Evolutionary conservation across 2,888 invertebrate genomes (phyloP), one percentile per base, ranked within the genome.

Genomic region (Drosophila monieri): DNA sequence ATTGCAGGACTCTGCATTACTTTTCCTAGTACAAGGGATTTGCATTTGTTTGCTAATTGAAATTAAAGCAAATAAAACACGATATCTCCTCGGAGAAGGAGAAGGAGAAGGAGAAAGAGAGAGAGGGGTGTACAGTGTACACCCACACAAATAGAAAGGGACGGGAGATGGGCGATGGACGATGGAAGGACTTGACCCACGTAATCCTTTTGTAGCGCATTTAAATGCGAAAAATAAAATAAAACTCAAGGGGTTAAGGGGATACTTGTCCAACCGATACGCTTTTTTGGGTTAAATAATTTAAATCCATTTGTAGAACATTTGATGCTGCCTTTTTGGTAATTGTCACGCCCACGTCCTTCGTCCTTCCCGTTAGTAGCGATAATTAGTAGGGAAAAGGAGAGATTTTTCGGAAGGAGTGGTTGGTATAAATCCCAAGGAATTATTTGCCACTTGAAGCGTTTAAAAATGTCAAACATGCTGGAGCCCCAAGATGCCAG

Each of bases 121-220:
- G 47, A 15, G 9, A 37, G 21, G 4, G 48, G n/a, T 14, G 12
- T 12, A n/a, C 59, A 2, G n/a, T 21, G 21, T 2, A 21, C 21
- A 21, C 21, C 6, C 25, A 27, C 27, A 27, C 2, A 27, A 27
- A 27, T 9, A 18, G 15, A 48, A 39, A 30, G 21, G 2, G 46
- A 48, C 14, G 12, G 9, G 12, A 14, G 32, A 25, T n/a, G 21
- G 21, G 21, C 21, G 46, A 48, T 18, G 12, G 9, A 12, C 14
- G 32, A 25, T n/a, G 18, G 15, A 23, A 30, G 49, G 25, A 39
- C 60, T 75, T 77, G 88, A 90, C 90, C 90, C 87, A 84, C 88
- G 86, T 91, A 91, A 91, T 90, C 91, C 90, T 85, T 90, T 89
- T 90, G 89, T 90, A 91, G 90, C 81, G 72, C 76, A 80, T 76